These are phyloP conservation scores for Drosophila elegans DNA, from an alignment of 1,140 invertebrate genomes.

Conservation along the genomic window DNA sequence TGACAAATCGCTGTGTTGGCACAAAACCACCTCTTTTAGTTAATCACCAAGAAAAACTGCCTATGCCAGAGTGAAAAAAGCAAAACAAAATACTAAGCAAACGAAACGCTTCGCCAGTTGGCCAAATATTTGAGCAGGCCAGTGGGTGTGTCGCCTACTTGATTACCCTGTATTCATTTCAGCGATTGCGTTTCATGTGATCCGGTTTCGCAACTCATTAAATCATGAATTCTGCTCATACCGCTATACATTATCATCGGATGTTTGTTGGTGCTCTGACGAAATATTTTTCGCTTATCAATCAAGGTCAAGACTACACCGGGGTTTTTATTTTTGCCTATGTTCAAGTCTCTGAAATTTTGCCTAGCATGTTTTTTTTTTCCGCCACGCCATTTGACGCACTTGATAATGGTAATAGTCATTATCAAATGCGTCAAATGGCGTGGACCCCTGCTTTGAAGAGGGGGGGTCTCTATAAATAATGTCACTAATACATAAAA, in stretches of 20 bases:
- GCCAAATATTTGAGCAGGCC: constrained; percentile 26
- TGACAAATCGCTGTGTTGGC: constrained; percentile 37
- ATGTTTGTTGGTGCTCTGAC: constrained; percentile 22
- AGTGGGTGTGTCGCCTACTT: constrained; percentile 20
- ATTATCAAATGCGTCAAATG: no score
- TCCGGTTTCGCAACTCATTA: constrained; percentile 15
- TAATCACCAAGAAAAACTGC: constrained; percentile 9
- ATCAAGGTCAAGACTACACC: constrained; percentile 55
- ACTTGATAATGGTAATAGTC: constrained; percentile 35
- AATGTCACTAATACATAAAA: constrained; percentile 8
- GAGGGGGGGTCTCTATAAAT: constrained; percentile 18
- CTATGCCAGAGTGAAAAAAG: constrained; percentile 1
- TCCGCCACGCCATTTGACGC: constrained; percentile 37
- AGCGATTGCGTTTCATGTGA: constrained; percentile 4
- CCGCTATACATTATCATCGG: constrained; percentile 12
- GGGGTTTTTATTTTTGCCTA: constrained; percentile 8
- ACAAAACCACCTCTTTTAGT: constrained; percentile 1
- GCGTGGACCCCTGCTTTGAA: not conserved
- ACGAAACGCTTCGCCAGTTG: constrained; percentile 25
- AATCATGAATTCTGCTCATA: not conserved
- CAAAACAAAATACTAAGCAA: constrained; percentile 11
- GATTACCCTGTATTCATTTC: constrained; percentile 33
- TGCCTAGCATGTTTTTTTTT: constrained; percentile 15
- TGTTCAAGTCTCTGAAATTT: constrained; percentile 15
- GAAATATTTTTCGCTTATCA: constrained; percentile 56